Base-by-base conservation (phyloP, 2,113 vertebrate species). In the Equus quagga region DNA sequence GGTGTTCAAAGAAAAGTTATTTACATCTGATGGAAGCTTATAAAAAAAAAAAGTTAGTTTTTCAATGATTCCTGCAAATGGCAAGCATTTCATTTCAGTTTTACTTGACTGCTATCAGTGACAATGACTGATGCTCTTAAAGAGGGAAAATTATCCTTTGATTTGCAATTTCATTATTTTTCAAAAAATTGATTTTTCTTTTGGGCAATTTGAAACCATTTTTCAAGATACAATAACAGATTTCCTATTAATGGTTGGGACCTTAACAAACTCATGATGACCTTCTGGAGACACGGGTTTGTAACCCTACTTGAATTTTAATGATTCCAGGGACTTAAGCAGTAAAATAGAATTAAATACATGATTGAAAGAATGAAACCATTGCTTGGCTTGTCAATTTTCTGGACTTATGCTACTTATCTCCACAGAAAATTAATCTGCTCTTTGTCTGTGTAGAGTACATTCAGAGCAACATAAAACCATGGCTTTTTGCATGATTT, bases 151-250 rank as follows among this genome's bases (percentile, higher is more conserved):
- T 54, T 51, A 92, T 41, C 13, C 11, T 64, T 78, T 91, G 51
- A 82, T 41, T 91, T 89, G 1, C 14, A 79, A 70, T 86, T 75
- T 87, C 14, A 82, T 94, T 83, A 46, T 62, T 92, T 97, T 91
- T 87, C 10, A 91, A 96, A 90, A 70, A 82, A 56, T 11, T n/a
- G 14, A 31, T 65, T 84, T 96, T 87, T 78, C 10, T 9, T 76
- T 92, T 70, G 62, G 24, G 2, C 33, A 96, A 92, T 91, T 89
- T 93, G 36, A 93, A 96, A 75, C 1, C 36, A 90, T 58, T 96
- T 96, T 94, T 76, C 36, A 90, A 96, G 62, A 49, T 65, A 19
- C 6, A 87, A 94, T 94, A 89, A 31, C 46, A 49, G 18, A 83
- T 70, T 46, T 94, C 3, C 46, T 91, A 23, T 73, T 95, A 92